Conservation (phyloP, 2,888 invertebrate species). For the Psylliodes chrysocephalus region DNA sequence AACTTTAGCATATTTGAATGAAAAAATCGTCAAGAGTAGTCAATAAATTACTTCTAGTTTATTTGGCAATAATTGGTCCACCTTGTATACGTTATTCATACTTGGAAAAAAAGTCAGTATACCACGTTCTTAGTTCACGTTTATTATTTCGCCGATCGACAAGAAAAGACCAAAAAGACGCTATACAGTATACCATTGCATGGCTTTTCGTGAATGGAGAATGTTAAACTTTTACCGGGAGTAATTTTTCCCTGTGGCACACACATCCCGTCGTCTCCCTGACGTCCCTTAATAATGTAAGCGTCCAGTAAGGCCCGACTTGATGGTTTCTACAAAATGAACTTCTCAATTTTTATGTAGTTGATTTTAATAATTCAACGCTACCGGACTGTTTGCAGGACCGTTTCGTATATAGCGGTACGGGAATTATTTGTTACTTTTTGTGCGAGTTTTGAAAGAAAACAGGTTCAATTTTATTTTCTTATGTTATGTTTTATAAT, state of each 20-base stretch:
- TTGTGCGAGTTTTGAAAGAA: not conserved
- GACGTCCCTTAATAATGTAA: conserved; percentile 59
- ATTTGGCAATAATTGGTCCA: too few species aligned
- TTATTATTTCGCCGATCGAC: conserved; percentile 22
- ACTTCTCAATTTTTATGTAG: conserved; percentile 60
- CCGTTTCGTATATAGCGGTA: conserved; percentile 23
- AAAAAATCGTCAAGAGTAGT: too few species aligned
- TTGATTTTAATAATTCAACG: conserved; percentile 44
- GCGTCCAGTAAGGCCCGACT: conserved; percentile 56
- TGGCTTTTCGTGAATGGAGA: conserved; percentile 50
- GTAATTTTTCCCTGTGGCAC: conserved; percentile 60
- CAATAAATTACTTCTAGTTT: too few species aligned
- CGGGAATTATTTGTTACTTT: conserved; percentile 27
- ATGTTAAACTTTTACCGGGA: conserved; percentile 60
- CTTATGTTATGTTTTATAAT: not conserved
- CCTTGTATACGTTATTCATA: not conserved
- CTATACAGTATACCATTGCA: conserved; percentile 17
- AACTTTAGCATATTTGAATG: too few species aligned
- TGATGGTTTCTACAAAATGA: conserved; percentile 60
- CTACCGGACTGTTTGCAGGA: conserved; percentile 19
- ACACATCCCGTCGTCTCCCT: conserved; percentile 46
- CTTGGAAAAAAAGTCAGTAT: not conserved
- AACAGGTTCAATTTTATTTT: conserved; percentile 11
- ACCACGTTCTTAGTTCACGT: conserved; percentile 14
- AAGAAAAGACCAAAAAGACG: conserved; percentile 20